Conservation (phyloP, 1,140 invertebrate genomes). For the Drosophila cardini region DNA sequence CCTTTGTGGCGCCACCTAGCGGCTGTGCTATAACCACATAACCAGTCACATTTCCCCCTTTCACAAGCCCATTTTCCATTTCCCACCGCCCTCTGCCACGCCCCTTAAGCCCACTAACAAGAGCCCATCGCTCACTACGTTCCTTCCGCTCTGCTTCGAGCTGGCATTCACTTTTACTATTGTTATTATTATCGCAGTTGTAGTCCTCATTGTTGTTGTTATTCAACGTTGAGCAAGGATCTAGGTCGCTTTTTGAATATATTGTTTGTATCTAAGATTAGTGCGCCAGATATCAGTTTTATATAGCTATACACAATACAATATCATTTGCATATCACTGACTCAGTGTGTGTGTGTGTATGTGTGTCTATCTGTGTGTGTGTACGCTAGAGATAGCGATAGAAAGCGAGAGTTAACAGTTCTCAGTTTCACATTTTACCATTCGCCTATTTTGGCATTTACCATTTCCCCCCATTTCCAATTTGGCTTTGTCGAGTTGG, state of each 20-base stretch:
- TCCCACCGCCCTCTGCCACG: not conserved
- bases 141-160: conserved; percentile 51
- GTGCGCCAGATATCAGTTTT: conserved; percentile 74
- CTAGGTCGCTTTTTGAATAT: conserved; percentile 82
- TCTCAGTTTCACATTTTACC: not conserved
- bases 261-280: conserved; percentile 81
- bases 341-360: not conserved
- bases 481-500: too few species aligned
- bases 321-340: conserved; percentile 58
- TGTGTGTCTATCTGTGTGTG: not conserved
- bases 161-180: conserved; percentile 68
- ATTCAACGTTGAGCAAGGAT: conserved; percentile 66
- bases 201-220: conserved; percentile 53
- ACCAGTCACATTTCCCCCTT: conserved; percentile 35
- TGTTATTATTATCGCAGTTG: conserved; percentile 75
- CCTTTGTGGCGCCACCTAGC: conserved; percentile 15
- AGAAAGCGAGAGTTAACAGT: conserved; percentile 18
- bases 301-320: conserved; percentile 66
- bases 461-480: too few species aligned
- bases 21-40: conserved; percentile 31
- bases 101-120: conserved; percentile 36
- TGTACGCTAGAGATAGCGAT: conserved; percentile 15
- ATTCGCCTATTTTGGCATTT: too few species aligned
- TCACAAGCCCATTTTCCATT: too few species aligned
- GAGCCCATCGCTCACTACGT: conserved; percentile 52